Base-by-base conservation (phyloP, 2,113 vertebrate species). In the Apistogramma diplotaenia region DNA sequence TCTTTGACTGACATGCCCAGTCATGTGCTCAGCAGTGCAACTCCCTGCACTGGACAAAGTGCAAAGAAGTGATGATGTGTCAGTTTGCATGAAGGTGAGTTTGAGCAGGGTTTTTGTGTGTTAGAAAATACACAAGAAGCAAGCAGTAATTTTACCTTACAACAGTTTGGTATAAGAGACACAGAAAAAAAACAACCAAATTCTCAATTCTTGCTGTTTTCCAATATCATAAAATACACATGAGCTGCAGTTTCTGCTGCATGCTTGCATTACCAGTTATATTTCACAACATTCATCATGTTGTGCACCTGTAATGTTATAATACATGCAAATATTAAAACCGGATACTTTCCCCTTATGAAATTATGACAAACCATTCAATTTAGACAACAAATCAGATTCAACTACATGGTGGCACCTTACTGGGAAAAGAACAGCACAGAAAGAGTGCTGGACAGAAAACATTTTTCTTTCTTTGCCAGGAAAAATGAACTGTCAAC, bases 401-500 rank as follows among this genome's bases (percentile, higher is more conserved):
- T 85, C 85, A 78, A 80, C 80, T 87, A 60, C 81, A 87, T 81
- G 67, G 37, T 56, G 77, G 74, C 2, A 35, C 70, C 61, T 79
- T 80, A 84, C 79, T 86, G 58, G 82, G 65, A 19, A 71, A 74
- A 76, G 75, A 90, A 78, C 49, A 74, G 81, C 54, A 35, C 72
- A 65, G 85, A 83, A 89, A 89, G 70, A 89, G 85, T 87, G 88
- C 78, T 29, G 73, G 46, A 76, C 65, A 61, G 77, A 89, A 93
- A 94, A 93, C 92, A 94, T 95, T 95, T 94, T 95, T 96, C 95
- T 95, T 95, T 94, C 93, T 94, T 92, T 94, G 88, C 87, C 80
- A 78, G 91, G 93, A 95, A 94, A 96, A 96, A 95, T 96, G 93
- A 94, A 95, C 94, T 95, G 95, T 95, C 95, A 94, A 91, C 87